Conservation (phyloP, 2,888 invertebrate species). For the Salpingus planirostris region DNA sequence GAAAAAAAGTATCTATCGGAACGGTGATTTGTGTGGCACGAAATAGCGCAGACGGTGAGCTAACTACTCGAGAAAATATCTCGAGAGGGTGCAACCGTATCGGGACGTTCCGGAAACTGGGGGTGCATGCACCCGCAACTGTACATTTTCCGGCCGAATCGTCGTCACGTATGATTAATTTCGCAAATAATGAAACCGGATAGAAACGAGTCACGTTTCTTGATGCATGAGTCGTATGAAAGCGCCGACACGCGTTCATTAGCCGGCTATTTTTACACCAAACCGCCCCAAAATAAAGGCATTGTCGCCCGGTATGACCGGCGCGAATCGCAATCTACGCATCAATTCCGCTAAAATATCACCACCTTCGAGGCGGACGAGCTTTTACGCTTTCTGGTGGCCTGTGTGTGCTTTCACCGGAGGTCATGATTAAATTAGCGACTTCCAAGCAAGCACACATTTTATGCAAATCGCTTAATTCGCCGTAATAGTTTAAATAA, state of each 20-base stretch:
- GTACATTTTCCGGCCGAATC: no score
- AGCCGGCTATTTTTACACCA: constrained; percentile 14
- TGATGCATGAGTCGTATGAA: constrained; percentile 14
- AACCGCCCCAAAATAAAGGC: constrained; percentile 12
- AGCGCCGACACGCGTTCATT: constrained; percentile 6
- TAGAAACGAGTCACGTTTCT: no score
- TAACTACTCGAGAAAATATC: constrained; percentile 10
- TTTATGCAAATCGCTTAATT: constrained; percentile 23
- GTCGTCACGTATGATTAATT: no score
- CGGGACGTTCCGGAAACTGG: not conserved
- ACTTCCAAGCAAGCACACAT: constrained; percentile 12
- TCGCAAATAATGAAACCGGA: no score
- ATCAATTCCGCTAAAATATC: no score
- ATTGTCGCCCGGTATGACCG: constrained; percentile 11
- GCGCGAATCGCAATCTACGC: no score
- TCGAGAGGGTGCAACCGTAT: constrained; percentile 2
- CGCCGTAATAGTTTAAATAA: constrained; percentile 22
- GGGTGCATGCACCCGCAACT: no score
- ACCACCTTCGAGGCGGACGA: no score
- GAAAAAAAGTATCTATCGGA: constrained; percentile 21
- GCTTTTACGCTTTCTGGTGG: no score
- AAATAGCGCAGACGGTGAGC: constrained; percentile 18
- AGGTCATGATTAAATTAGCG: constrained; percentile 15
- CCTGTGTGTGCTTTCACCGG: no score
- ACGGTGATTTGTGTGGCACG: constrained; percentile 21